phyloP scores from a whole-genome alignment of 2,797 vertebrate genomes.

The Sebastes iracundus region DNA sequence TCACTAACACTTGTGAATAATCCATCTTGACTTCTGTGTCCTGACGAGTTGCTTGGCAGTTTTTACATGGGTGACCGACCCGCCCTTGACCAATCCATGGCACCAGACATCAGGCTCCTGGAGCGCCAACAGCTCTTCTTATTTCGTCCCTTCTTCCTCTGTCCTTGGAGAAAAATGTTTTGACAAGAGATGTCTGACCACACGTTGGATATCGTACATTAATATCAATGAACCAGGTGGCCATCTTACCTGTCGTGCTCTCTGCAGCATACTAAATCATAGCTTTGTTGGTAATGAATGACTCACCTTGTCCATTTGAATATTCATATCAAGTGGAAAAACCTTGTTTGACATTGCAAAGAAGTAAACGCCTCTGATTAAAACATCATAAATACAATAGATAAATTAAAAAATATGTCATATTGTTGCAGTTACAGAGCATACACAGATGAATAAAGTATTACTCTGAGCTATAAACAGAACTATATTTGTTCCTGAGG shows the following conservation, averaged over 20 bases:
- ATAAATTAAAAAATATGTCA: not conserved
- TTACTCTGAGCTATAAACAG: constrained; percentile 18
- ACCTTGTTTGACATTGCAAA: not conserved
- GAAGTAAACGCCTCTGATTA: not conserved
- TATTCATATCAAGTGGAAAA: constrained; percentile 17
- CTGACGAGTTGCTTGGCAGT: constrained; percentile 16
- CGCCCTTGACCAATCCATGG: constrained; percentile 30
- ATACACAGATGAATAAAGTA: not conserved
- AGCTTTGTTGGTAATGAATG: constrained; percentile 23
- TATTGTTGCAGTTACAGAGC: not conserved
- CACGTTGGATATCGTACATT: not conserved
- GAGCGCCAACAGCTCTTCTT: constrained; percentile 1
- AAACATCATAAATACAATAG: not conserved
- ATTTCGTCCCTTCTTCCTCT: not conserved
- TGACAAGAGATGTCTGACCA: constrained; percentile 13
- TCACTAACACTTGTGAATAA: constrained; percentile 52
- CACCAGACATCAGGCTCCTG: constrained; percentile 23
- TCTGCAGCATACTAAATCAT: constrained; percentile 2
- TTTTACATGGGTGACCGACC: constrained; percentile 54
- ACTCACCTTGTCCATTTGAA: constrained; percentile 31
- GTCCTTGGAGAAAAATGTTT: constrained; percentile 9
- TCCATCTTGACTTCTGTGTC: constrained; percentile 43
- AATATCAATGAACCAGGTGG: constrained; percentile 36
- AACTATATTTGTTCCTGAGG: constrained; percentile 39
- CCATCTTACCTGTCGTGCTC: constrained; percentile 9